These are phyloP conservation scores for Myioborus melanocephalus DNA, from an alignment of 2,797 vertebrate genomes.

Conservation along the genomic window DNA sequence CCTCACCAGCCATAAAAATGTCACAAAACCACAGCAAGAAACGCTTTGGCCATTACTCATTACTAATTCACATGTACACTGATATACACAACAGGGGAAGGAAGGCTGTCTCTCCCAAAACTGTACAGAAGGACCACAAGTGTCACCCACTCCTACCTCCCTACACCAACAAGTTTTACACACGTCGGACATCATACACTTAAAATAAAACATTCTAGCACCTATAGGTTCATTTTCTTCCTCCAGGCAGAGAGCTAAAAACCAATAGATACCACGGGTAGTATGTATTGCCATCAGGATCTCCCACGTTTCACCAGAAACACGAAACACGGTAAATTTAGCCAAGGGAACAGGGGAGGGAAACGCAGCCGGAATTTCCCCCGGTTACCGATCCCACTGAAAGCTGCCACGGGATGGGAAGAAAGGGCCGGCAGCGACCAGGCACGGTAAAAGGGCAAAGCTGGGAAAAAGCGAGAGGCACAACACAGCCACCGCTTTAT, in stretches of 20 bases:
- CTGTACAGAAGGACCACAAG: not conserved
- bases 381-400: accelerated
- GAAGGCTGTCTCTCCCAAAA: not conserved
- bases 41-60: not conserved
- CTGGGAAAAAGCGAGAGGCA: not conserved
- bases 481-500: not conserved
- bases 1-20: not conserved
- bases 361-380: not conserved
- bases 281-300: not conserved
- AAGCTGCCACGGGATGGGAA: not conserved
- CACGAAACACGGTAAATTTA: not conserved
- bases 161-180: not conserved
- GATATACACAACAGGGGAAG: accelerated
- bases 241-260: not conserved
- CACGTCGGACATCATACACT: accelerated
- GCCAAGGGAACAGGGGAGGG: not conserved
- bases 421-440: not conserved
- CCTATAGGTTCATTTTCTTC: not conserved
- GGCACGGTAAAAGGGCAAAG: not conserved
- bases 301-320: not conserved
- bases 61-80: accelerated
- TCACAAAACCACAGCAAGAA: not conserved
- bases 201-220: not conserved
- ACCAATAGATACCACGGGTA: accelerated
- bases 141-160: not conserved